A percentile compares a stretch with the other conserved stretches of the same genome.
These are phyloP conservation scores for Gobius niger DNA, from an alignment of 2,113 vertebrate species.

Conservation along the genomic window DNA sequence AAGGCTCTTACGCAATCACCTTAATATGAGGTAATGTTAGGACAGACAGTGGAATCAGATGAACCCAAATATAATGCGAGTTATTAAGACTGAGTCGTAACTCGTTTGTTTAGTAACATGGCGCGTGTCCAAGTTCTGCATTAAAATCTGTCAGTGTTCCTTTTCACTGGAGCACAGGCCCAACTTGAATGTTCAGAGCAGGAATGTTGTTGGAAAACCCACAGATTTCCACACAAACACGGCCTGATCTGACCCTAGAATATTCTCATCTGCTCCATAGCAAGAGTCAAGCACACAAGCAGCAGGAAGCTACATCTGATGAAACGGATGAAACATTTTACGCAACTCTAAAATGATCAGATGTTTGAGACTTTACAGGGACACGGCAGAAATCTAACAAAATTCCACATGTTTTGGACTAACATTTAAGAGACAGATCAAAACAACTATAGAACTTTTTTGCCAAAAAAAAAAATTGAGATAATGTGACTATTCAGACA, in stretches of 20 bases:
- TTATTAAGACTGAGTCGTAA: not conserved
- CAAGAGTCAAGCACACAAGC: no score
- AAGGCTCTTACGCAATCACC: not conserved
- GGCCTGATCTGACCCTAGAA: not conserved
- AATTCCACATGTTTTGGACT: not conserved
- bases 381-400: not conserved
- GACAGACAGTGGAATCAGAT: not conserved
- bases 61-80: not conserved
- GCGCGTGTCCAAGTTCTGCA: not conserved
- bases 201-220: not conserved
- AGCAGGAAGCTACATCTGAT: not conserved
- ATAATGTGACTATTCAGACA: not conserved
- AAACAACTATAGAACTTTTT: not conserved
- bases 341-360: not conserved
- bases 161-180: not conserved
- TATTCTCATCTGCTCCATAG: not conserved
- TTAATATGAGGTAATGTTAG: not conserved
- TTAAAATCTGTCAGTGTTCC: not conserved
- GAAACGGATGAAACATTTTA: not conserved
- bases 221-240: slow-evolving; percentile 2
- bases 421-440: not conserved
- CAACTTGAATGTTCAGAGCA: not conserved
- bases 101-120: not conserved
- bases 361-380: not conserved
- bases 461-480: not conserved